Evolutionary conservation across 2,888 invertebrate genomes (phyloP).

Genomic region (Drosophila kokeensis): DNA sequence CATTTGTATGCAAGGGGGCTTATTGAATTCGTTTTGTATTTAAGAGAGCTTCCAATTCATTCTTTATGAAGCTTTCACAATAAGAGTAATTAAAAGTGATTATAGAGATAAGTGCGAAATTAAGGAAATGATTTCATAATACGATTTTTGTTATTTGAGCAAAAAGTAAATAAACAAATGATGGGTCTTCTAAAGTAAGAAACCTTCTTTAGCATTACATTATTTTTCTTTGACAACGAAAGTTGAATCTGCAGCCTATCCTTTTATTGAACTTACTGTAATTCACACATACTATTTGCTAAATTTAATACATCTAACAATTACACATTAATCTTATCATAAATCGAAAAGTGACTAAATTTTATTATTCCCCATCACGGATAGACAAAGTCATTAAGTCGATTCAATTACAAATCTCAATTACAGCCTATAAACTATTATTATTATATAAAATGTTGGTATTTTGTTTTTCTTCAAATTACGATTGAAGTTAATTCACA

Average conservation of each 20-base stretch:
- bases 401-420: neutral
- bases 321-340: neutral
- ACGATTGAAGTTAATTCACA: constrained; percentile 8
- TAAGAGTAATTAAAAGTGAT: neutral
- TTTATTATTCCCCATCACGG: neutral
- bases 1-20: neutral
- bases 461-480: neutral
- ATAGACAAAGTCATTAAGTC: neutral
- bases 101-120: neutral
- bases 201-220: no score
- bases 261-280: no score
- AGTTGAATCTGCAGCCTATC: neutral
- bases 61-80: neutral
- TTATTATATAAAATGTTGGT: neutral
- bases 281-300: neutral
- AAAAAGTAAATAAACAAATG: neutral
- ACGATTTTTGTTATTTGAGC: neutral
- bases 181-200: neutral
- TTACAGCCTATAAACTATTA: neutral
- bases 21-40: neutral
- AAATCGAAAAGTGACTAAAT: neutral
- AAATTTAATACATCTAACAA: neutral
- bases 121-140: neutral
- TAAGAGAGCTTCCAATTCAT: neutral
- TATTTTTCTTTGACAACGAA: neutral